phyloP scores from a whole-genome alignment of 2,888 invertebrate species.

The Punctoribates punctum region DNA sequence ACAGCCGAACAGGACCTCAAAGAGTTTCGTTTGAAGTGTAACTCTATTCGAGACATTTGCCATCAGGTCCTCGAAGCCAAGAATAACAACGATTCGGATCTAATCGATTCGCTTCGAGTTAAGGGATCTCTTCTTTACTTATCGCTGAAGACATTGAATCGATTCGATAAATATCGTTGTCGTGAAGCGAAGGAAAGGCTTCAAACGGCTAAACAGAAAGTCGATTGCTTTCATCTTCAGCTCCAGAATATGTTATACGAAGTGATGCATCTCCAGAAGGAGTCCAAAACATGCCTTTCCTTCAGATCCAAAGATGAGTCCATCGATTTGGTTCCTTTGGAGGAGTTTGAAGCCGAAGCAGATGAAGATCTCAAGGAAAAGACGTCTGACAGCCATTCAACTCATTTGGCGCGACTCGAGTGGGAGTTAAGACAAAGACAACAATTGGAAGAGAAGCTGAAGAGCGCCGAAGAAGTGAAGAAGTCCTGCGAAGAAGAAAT shows the following conservation, averaged over 20 bases:
- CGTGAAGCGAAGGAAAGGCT: conserved; percentile 75
- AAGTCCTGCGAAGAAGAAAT: conserved; percentile 71
- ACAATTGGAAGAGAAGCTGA: conserved; percentile 70
- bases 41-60: conserved; percentile 44
- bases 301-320: conserved; percentile 93
- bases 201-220: conserved; percentile 71
- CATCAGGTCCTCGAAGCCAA: conserved; percentile 43
- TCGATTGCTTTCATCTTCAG: conserved; percentile 82
- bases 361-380: conserved; percentile 62
- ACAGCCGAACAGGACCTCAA: conserved; percentile 40
- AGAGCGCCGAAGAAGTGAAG: conserved; percentile 70
- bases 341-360: conserved; percentile 77
- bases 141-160: conserved; percentile 81
- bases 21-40: conserved; percentile 40
- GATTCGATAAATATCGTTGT: conserved; percentile 81
- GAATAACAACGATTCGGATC: conserved; percentile 4
- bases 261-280: conserved; percentile 85
- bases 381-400: conserved; percentile 66
- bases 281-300: conserved; percentile 89
- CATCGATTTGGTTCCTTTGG: conserved; percentile 77
- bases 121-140: conserved; percentile 52
- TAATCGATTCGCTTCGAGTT: neutral
- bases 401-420: conserved; percentile 77
- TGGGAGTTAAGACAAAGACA: conserved; percentile 87
- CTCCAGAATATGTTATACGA: conserved; percentile 91